Evolutionary conservation across 1,140 invertebrate species (phyloP), one percentile per base, ranked within the genome.

Genomic region (Lepidostoma basale): DNA sequence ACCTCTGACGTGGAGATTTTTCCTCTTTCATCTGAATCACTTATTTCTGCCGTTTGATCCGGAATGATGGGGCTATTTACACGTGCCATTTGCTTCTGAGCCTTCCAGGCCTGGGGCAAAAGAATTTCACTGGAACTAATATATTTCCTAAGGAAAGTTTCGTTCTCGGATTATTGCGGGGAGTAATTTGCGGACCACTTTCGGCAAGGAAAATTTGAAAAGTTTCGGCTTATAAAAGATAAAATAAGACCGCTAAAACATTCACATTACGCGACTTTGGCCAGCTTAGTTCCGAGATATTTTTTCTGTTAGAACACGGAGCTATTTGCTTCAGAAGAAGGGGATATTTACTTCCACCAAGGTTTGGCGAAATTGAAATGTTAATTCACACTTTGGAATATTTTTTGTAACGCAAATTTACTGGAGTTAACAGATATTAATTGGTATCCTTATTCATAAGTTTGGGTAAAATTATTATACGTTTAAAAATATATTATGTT

Each of bases 181-280:
- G 45, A 12, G 23, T 12, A 49, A 22, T 49, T 49, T 49, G 45
- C 20, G 45, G 45, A 23, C 4, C 9, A 12, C 22, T 23, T 22
- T 49, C 8, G 45, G 10, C 8, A 22, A 49, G 14, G 18, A 49
- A 23, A 49, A 25, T 49, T 3, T 23, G 22, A 1, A 49, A 49
- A 49, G 45, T 49, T 49, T 49, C 45, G 12, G 45, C 10, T 49
- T 22, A n/a, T 49, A 49, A 12, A 23, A 49, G 45, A 49, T 49
- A 49, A 49, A 49, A 49, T 23, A 49, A 23, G 22, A 49, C 22
- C 18, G n/a, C 2, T 49, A 49, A 49, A 49, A 47, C 22, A 18
- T 49, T 10, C 45, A 14, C 9, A 10, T 18, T 25, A 23, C 8
- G 10, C 3, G 23, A 47, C 45, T 49, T 49, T 23, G 12, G 8